phyloP scores from a whole-genome alignment of 2,797 vertebrate species.

The Notoglanidium macrostoma region DNA sequence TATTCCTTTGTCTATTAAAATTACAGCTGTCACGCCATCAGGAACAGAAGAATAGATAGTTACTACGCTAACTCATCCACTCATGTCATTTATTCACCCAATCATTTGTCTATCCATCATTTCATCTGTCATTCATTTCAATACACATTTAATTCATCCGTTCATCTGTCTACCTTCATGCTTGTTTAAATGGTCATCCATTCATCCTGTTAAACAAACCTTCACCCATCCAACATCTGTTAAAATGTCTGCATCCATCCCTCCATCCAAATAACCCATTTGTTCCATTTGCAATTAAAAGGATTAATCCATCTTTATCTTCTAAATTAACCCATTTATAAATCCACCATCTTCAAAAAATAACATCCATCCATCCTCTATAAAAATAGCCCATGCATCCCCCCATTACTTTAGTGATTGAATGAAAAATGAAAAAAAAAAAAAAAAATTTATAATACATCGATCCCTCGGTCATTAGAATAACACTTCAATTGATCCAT shows the following conservation, averaged over 20 bases:
- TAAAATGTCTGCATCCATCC: not conserved
- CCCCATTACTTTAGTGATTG: too few relatives aligned
- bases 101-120: not conserved
- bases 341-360: not conserved
- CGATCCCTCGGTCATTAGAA: too few relatives aligned
- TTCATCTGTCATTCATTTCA: constrained; percentile 36
- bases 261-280: not conserved
- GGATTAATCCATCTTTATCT: too few relatives aligned
- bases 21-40: not conserved
- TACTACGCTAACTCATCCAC: not conserved
- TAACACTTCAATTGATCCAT: too few relatives aligned
- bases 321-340: not conserved
- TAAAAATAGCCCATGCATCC: not conserved
- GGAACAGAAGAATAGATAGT: not conserved
- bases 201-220: too few relatives aligned
- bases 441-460: too few relatives aligned
- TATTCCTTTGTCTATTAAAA: not conserved
- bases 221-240: not conserved
- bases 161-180: not conserved
- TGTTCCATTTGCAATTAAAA: too few relatives aligned
- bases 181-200: not conserved
- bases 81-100: not conserved
- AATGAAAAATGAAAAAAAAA: too few relatives aligned
- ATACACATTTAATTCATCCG: not conserved
- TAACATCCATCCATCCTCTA: not conserved